phyloP scores from a whole-genome alignment of 2,888 invertebrate species.

The Metopia argyrocephala region DNA sequence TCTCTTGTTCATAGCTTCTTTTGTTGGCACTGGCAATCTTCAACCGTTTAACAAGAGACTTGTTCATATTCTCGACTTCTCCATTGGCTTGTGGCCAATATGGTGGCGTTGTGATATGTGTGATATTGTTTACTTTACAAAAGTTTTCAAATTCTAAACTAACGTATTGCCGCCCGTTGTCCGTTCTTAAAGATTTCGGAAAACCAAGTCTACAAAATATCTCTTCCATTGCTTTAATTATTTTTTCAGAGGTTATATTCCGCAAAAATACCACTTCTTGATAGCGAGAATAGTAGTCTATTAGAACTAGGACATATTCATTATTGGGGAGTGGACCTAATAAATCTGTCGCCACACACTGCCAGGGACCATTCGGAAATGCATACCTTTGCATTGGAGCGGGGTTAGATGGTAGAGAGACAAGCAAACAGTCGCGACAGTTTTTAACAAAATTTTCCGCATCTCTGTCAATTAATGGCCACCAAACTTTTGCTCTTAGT shows the following conservation, averaged over 20 bases:
- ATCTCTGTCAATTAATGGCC: slow-evolving; percentile 36
- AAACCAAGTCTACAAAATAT: slow-evolving; percentile 46
- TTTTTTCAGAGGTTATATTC: slow-evolving; percentile 38
- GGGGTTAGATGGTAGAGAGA: slow-evolving; percentile 43
- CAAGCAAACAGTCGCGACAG: slow-evolving; percentile 52
- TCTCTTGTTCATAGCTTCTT: slow-evolving; percentile 37
- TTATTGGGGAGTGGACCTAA: slow-evolving; percentile 51
- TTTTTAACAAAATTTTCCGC: slow-evolving; percentile 36
- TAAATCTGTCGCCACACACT: slow-evolving; percentile 46
- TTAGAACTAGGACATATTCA: slow-evolving; percentile 49
- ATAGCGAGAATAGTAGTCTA: slow-evolving; percentile 54
- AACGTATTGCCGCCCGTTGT: slow-evolving; percentile 47
- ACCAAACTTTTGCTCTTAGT: slow-evolving; percentile 44
- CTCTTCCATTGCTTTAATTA: slow-evolving; percentile 39
- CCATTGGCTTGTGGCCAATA: too few relatives aligned
- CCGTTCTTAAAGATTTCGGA: slow-evolving; percentile 45
- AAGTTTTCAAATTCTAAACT: slow-evolving; percentile 38
- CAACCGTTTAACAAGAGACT: slow-evolving; percentile 35
- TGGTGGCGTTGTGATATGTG: slow-evolving; percentile 36
- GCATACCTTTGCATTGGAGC: slow-evolving; percentile 38
- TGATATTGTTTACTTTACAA: slow-evolving; percentile 36
- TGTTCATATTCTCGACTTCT: too few relatives aligned
- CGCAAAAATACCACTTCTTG: slow-evolving; percentile 29
- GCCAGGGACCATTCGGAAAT: slow-evolving; percentile 55
- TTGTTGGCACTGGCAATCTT: slow-evolving; percentile 34